Evolutionary conservation across 2,113 vertebrate species (phyloP), one percentile per base, ranked within the genome.

Genomic region (Neoarius graeffei): DNA sequence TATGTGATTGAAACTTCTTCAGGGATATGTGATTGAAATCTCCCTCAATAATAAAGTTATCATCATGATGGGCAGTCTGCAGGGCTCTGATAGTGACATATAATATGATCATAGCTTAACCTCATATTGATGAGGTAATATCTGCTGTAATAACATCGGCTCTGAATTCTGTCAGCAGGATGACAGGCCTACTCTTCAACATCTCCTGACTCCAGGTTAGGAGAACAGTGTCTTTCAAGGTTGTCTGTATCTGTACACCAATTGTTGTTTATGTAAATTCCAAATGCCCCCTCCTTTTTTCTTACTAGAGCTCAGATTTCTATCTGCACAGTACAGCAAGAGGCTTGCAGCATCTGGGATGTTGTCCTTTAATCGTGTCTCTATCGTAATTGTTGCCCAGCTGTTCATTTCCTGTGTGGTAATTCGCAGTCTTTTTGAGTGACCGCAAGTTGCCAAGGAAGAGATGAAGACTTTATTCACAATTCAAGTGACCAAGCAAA

Each of bases 21-120:
- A n/a, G 25, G 10, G n/a, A 66, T 66, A 10, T 27, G 64, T 27
- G 25, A 67, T 13, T 11, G n/a, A 67, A n/a, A 67, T 27, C 25
- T 30, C 67, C 67, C 1, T 6, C 67, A 71, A 35, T 35, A 71
- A 71, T 71, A 71, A 42, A 42, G 27, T 71, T 3, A 48, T 4
- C 3, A 7, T 48, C 71, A 74, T 7, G 7, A 74, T 71, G 67
- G 67, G 27, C 35, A 20, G 30, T 9, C 71, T 74, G 30, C 17
- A 20, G 69, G 69, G 69, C 69, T 35, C 69, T 71, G 69, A 71
- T 30, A 17, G 67, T 71, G 30, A 71, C 67, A 71, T 74, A 35
- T 74, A 48, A 35, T 48, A 74, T 74, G 8, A 48, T 74, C 35
- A 74, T 74, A 74, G 71, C 35, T 48, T 74, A 74, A 74, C 71